A percentile compares a stretch with the other conserved stretches of the same genome.
These are phyloP conservation scores for Leptarthrus brevirostris DNA, from an alignment of 2,888 invertebrate species.

Conservation along the genomic window DNA sequence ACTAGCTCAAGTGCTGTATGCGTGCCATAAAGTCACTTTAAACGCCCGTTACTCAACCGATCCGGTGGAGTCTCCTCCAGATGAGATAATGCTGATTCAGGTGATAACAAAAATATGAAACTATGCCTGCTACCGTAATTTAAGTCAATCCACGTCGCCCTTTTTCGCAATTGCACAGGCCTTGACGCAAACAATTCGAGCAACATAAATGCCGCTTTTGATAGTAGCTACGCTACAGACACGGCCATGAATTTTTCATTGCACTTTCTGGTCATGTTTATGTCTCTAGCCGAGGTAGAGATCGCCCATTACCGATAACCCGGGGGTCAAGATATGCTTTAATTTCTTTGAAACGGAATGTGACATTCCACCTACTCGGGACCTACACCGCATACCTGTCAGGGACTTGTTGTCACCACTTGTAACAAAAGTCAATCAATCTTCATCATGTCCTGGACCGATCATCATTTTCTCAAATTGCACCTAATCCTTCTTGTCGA, in stretches of 20 bases:
- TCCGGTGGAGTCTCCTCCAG: constrained; percentile 13
- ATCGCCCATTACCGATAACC: constrained; percentile 41
- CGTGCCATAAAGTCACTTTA: constrained; percentile 40
- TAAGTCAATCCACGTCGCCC: constrained; percentile 37
- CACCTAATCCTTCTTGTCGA: constrained; percentile 28
- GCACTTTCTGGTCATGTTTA: constrained; percentile 41
- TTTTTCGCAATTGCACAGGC: constrained; percentile 36
- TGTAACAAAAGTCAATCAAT: constrained; percentile 27
- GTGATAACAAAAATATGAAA: constrained; percentile 42
- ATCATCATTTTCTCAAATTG: constrained; percentile 23
- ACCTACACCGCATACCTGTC: neutral
- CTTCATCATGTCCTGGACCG: constrained; percentile 31
- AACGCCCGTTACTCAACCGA: constrained; percentile 39
- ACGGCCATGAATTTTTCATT: constrained; percentile 43
- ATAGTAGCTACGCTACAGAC: neutral
- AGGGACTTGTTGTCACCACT: constrained; percentile 11
- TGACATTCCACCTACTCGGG: constrained; percentile 25
- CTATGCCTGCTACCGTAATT: constrained; percentile 7
- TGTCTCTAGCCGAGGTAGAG: constrained; percentile 31
- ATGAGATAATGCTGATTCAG: constrained; percentile 21
- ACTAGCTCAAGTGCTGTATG: constrained; percentile 3
- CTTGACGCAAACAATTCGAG: constrained; percentile 11
- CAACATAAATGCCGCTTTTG: neutral
- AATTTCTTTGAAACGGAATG: constrained; percentile 21
- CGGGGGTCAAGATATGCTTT: constrained; percentile 35